Evolutionary conservation across 1,140 invertebrate species (phyloP), one percentile per base, ranked within the genome.

Genomic region (Sipha flava): DNA sequence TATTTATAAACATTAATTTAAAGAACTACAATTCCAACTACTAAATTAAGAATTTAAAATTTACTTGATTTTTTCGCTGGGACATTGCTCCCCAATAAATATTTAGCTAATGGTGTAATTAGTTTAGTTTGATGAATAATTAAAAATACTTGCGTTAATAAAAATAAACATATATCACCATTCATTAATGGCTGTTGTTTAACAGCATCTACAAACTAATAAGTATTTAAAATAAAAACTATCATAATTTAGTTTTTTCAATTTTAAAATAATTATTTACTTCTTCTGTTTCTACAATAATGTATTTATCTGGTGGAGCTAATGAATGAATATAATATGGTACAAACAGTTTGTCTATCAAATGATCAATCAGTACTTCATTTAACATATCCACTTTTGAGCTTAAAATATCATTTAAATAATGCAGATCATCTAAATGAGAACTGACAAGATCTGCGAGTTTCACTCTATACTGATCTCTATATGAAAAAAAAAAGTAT

Each of bases 341-440:
- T 81, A 98, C 92, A 37, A 99, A 88, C 2, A 99, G 87, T 85
- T 97, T 93, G 84, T 98, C 93, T 31, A 99, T 87, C 31, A 99
- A 87, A 87, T 98, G 96, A 84, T 98, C 95, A 0, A 95, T 94
- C n/a, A 99, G 87, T 34, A 99, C 95, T 83, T 95, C 92, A 87
- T 99, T 99, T 62, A 99, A 88, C 83, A 95, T 93, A 45, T 93
- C 91, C 83, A 98, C 97, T 84, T 96, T 92, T 23, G 98, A 89
- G 84, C 92, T 92, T 23, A 98, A 88, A 84, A 99, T 98, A 83
- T 99, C 98, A 84, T 98, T 99, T 29, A 99, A 87, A 86, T 99
- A 99, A 87, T 99, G 97, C 16, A 99, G 87, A 86, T 99, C 95
- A 86, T 99, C 97, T 54, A 99, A 87, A 86, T 99, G 97, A 87